Conservation (phyloP, 2,113 vertebrate genomes). For the Charadrius vociferus region DNA sequence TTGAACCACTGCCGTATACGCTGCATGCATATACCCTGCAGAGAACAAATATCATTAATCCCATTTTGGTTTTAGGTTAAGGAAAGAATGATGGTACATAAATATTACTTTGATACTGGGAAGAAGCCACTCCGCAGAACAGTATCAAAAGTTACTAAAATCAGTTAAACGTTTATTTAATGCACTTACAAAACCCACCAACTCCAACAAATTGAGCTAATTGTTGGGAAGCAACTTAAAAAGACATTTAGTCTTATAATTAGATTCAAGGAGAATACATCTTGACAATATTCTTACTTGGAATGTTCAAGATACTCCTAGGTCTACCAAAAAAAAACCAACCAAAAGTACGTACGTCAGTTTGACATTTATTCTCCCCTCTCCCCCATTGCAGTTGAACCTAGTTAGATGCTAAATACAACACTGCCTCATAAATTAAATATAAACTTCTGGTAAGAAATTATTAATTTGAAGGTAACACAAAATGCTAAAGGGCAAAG, state of each 20-base stretch:
- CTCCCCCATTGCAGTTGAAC: neutral
- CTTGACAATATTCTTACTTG: neutral
- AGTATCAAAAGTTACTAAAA: neutral
- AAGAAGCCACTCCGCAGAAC: neutral
- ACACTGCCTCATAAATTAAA: neutral
- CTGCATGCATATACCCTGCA: neutral
- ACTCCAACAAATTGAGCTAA: neutral
- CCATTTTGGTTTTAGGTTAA: neutral
- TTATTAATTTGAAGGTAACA: conserved; percentile 2
- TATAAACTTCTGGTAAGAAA: conserved; percentile 17
- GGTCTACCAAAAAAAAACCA: neutral
- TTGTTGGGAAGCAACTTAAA: neutral
- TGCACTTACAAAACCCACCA: neutral
- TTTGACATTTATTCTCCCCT: neutral
- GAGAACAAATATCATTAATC: neutral
- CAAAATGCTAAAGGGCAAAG: neutral
- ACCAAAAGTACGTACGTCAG: neutral
- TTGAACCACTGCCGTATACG: neutral
- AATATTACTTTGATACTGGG: neutral
- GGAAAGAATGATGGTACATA: neutral
- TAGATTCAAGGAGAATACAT: neutral
- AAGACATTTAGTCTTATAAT: neutral
- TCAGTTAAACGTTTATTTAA: neutral
- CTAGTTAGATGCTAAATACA: neutral
- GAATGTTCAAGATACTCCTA: neutral